phyloP scores from a whole-genome alignment of 2,113 vertebrate species.

The Datnioides undecimradiatus region DNA sequence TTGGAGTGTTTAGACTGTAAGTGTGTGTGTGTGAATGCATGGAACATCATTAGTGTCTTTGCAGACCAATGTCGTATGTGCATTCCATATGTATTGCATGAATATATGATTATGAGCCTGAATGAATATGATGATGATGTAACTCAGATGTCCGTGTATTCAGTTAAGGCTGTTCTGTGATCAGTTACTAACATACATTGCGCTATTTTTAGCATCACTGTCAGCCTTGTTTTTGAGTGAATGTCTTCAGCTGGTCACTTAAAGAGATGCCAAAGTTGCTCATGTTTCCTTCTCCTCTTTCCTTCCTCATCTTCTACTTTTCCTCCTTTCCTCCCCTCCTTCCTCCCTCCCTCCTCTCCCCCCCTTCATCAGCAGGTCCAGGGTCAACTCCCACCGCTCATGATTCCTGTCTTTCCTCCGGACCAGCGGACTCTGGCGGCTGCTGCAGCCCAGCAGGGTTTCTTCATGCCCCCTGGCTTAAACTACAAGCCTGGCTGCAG shows the following conservation, averaged over 20 bases:
- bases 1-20: conserved; percentile 16
- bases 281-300: not conserved
- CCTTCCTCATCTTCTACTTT: not conserved
- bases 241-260: not conserved
- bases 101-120: conserved; percentile 32
- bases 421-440: conserved; percentile 98
- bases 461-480: conserved; percentile 98
- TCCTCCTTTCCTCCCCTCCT: not conserved
- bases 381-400: conserved; percentile 97
- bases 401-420: conserved; percentile 98
- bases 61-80: conserved; percentile 21
- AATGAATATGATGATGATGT: conserved; percentile 24
- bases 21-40: conserved; percentile 24
- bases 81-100: conserved; percentile 17
- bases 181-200: not conserved
- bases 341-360: conserved; percentile 1
- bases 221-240: not conserved
- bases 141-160: conserved; percentile 15
- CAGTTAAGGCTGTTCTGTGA: not conserved
- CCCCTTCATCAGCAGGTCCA: conserved; percentile 93
- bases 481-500: conserved; percentile 99
- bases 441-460: conserved; percentile 96
- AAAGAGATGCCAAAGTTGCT: conserved; percentile 11
- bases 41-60: conserved; percentile 9
- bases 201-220: not conserved